A percentile compares a stretch with the other conserved stretches of the same genome.
Conservation (phyloP, 2,797 vertebrate genomes). For the Falco concolor region DNA sequence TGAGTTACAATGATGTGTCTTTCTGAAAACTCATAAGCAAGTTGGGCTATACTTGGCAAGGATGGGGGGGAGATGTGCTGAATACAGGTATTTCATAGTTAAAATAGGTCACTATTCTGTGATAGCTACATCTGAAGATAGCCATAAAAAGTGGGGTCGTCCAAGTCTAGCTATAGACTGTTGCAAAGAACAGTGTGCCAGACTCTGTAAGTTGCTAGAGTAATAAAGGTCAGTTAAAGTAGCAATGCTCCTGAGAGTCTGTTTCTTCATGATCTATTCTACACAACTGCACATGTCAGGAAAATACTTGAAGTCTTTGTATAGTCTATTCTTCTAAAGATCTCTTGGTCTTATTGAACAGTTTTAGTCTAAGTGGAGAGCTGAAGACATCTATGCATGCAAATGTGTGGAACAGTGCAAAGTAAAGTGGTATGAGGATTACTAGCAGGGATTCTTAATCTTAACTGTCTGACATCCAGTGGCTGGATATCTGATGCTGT, state of each 20-base stretch:
- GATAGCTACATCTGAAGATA: neutral
- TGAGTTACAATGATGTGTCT: neutral
- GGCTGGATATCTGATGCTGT: neutral
- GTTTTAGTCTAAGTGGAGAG: neutral
- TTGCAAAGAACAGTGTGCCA: neutral
- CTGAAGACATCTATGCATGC: neutral
- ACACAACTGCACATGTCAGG: neutral
- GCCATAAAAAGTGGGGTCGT: neutral
- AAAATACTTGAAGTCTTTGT: neutral
- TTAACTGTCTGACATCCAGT: neutral
- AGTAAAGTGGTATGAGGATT: neutral
- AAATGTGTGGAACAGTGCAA: neutral
- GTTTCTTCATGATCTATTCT: neutral
- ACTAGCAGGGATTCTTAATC: neutral
- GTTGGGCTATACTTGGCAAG: neutral
- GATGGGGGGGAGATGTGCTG: neutral
- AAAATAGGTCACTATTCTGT: neutral
- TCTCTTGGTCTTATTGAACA: neutral
- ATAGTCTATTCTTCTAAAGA: neutral
- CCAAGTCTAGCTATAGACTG: neutral
- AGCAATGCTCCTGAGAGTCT: neutral
- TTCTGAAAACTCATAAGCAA: neutral
- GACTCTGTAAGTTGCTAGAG: neutral
- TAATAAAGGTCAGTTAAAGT: neutral
- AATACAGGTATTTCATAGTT: neutral